Evolutionary conservation across 2,888 invertebrate genomes (phyloP).

Genomic region (Acleris holmiana): DNA sequence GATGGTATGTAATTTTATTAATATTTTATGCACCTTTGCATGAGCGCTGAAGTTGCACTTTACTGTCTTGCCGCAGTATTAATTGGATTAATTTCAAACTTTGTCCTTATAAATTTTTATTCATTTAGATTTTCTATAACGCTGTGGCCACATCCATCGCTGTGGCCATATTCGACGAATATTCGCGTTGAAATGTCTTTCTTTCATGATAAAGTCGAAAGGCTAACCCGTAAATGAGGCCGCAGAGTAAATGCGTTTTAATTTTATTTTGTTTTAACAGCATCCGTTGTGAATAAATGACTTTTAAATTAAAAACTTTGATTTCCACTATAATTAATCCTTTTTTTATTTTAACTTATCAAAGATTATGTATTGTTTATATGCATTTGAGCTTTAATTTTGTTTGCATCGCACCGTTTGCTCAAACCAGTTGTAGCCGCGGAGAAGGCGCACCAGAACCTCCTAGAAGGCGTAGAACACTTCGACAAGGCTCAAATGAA

Average conservation of each 20-base stretch:
- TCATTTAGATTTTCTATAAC: too few relatives aligned
- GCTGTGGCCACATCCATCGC: background rate
- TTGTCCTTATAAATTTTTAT: background rate
- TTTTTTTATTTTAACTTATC: background rate
- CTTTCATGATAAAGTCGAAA: too few relatives aligned
- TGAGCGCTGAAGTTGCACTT: slow-evolving; percentile 29
- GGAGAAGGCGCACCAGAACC: slow-evolving; percentile 89
- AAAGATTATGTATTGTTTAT: slow-evolving; percentile 4
- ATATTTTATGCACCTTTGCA: slow-evolving; percentile 28
- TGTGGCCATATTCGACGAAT: too few relatives aligned
- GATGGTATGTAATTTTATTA: slow-evolving; percentile 86
- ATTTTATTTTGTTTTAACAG: too few relatives aligned
- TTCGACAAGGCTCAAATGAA: slow-evolving; percentile 90
- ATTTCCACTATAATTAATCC: too few relatives aligned
- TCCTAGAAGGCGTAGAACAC: slow-evolving; percentile 88
- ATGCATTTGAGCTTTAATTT: slow-evolving; percentile 49
- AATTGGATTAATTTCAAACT: background rate
- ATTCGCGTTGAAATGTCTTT: too few relatives aligned
- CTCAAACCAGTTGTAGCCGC: slow-evolving; percentile 87
- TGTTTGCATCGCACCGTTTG: slow-evolving; percentile 70
- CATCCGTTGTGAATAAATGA: too few relatives aligned
- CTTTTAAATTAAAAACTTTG: too few relatives aligned
- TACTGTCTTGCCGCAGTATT: slow-evolving; percentile 10
- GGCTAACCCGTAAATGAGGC: too few relatives aligned
- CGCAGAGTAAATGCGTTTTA: too few relatives aligned